Base-by-base conservation (phyloP, 2,888 invertebrate species). In the Diarsia brunnea region DNA sequence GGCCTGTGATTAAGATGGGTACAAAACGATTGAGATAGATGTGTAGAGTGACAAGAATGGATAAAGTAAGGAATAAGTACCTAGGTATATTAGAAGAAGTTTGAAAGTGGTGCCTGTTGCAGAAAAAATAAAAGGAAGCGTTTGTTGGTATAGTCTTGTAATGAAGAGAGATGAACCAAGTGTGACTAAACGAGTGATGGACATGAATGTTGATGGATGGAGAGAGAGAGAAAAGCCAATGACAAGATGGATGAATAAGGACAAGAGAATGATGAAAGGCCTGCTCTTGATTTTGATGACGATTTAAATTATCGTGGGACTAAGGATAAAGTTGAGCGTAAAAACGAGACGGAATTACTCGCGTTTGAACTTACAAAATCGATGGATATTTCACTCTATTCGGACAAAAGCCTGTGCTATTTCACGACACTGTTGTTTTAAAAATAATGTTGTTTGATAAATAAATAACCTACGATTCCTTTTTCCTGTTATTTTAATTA, bases 401-500 rank as follows among this genome's bases (percentile, higher is more conserved):
- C 27, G 14, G 10, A 4, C 21, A 1, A 38, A 51, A 19, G 0
- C 24, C 5, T 27, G n/a, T 8, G 21, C 43, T 69, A 53, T 43
- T 53, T 55, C 11, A 16, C n/a, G 16, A 38, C 10, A 14, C 12
- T 60, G 10, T 67, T n/a, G n/a, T 27, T 38, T 16, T n/a, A 70
- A 75, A 78, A 68, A 75, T 43, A 38, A 45, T 61, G n/a, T 27
- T 8, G 14, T n/a, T 49, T 27, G 47, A 68, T 31, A 64, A 24
- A 49, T 61, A n/a, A 55, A 70, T 58, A 55, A 49, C 21, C 19
- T 63, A 8, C 49, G 55, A n/a, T 64, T 49, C 5, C 63, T 31
- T 72, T 58, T 72, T 72, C 80, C 73, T 73, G 80, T 51, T 72
- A 79, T 24, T 64, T 71, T 55, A 3, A 21, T 55, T n/a, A 16